These are phyloP conservation scores for Myotis pilosus DNA, from an alignment of 2,797 vertebrate genomes.

Conservation along the genomic window DNA sequence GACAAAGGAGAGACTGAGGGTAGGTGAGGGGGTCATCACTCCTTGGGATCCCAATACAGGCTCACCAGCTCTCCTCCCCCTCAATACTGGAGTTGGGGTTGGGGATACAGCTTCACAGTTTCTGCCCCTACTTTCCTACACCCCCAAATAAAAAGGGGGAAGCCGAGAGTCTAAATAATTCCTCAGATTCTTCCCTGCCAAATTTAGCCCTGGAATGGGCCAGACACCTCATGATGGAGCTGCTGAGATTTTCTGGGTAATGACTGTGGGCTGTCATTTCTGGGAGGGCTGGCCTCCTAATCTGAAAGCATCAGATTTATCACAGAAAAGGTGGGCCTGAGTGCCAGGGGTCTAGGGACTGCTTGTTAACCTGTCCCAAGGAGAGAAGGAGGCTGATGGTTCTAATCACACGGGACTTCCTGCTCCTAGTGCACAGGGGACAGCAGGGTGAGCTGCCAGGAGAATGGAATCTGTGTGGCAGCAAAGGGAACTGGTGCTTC, in stretches of 20 bases:
- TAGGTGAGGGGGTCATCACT: neutral
- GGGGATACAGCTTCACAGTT: slow-evolving; percentile 41
- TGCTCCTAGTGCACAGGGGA: too few relatives aligned
- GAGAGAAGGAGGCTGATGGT: neutral
- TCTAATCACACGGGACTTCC: too few relatives aligned
- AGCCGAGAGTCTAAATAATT: slow-evolving; percentile 60
- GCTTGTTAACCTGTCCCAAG: neutral
- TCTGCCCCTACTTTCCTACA: slow-evolving; percentile 1
- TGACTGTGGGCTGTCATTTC: neutral
- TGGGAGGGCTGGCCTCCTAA: neutral
- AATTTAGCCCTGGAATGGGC: slow-evolving; percentile 62
- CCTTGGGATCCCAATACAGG: neutral
- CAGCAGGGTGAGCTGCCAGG: neutral
- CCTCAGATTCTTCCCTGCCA: slow-evolving; percentile 56
- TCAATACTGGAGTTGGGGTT: neutral
- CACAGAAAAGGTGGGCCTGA: neutral
- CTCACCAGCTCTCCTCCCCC: neutral
- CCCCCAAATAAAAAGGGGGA: slow-evolving; percentile 59
- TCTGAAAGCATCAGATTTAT: neutral
- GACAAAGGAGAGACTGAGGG: neutral
- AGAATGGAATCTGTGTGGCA: neutral
- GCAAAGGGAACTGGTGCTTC: neutral
- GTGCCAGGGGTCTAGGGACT: neutral
- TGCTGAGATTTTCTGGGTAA: slow-evolving; percentile 20
- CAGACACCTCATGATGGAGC: neutral